Evolutionary conservation across 2,797 vertebrate genomes (phyloP).

Genomic region (Pterois miles): DNA sequence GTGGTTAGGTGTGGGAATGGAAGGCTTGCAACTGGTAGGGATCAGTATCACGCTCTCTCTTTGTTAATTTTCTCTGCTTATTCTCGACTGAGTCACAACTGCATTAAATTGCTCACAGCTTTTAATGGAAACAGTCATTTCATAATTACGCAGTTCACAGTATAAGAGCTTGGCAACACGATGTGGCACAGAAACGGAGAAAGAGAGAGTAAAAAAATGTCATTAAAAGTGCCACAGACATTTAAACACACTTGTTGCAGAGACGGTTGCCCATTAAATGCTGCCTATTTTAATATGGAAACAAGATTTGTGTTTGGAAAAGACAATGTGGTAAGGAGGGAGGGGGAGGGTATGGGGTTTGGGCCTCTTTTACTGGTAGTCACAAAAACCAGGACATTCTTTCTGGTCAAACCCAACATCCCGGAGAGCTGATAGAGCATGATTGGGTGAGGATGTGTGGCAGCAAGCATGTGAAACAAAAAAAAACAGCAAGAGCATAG

Average conservation of each 20-base stretch:
- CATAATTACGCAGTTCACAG: constrained; percentile 80
- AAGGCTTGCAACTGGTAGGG: constrained; percentile 49
- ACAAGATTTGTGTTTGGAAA: constrained; percentile 75
- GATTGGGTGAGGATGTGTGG: constrained; percentile 64
- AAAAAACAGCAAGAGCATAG: constrained; percentile 46
- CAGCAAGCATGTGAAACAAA: constrained; percentile 62
- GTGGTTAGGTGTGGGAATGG: constrained; percentile 65
- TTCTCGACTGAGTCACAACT: constrained; percentile 64
- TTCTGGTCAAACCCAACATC: constrained; percentile 76
- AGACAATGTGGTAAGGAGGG: constrained; percentile 53
- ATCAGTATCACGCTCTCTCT: constrained; percentile 54
- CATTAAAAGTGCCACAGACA: constrained; percentile 82
- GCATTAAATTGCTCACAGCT: constrained; percentile 75
- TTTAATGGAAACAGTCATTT: constrained; percentile 84
- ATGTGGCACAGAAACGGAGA: constrained; percentile 54
- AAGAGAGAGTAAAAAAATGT: constrained; percentile 66
- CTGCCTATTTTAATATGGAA: constrained; percentile 81
- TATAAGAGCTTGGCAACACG: constrained; percentile 59
- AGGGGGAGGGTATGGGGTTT: constrained; percentile 40
- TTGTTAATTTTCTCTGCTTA: constrained; percentile 63
- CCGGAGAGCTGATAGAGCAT: constrained; percentile 68
- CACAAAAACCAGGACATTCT: constrained; percentile 75
- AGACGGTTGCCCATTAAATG: constrained; percentile 77
- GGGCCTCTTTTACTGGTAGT: constrained; percentile 73
- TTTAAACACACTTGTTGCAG: constrained; percentile 79